phyloP scores from a whole-genome alignment of 2,113 vertebrate species.

The Vidua macroura region DNA sequence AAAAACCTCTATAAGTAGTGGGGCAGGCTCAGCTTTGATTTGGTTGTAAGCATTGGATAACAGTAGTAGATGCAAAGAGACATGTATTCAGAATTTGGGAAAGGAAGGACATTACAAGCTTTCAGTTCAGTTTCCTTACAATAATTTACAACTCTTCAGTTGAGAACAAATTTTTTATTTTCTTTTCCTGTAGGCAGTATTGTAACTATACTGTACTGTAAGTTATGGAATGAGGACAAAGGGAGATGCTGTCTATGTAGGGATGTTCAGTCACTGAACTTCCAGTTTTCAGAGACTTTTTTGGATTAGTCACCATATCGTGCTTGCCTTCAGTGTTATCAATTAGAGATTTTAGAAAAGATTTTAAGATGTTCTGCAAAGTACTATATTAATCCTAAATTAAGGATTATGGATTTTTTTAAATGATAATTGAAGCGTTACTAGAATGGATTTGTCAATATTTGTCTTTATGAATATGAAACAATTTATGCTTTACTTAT shows the following conservation, averaged over 20 bases:
- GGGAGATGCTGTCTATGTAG: background rate
- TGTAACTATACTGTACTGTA: background rate
- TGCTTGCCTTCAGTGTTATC: background rate
- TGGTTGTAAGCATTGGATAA: background rate
- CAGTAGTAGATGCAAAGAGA: background rate
- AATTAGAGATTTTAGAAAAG: background rate
- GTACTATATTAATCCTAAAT: background rate
- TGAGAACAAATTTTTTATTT: background rate
- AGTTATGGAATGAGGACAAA: background rate
- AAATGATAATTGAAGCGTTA: background rate
- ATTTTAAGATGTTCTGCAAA: background rate
- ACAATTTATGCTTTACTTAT: background rate
- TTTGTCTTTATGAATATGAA: background rate
- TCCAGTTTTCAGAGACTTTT: background rate
- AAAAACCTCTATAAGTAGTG: background rate
- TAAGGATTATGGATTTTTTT: background rate
- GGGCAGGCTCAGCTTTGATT: background rate
- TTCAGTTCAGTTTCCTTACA: background rate
- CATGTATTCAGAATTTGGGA: background rate
- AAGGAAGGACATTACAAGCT: background rate
- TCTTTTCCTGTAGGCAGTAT: background rate
- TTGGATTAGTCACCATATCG: background rate
- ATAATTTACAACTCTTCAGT: background rate
- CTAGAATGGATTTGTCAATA: background rate
- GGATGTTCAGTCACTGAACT: background rate